Base-by-base conservation (phyloP, 2,888 invertebrate genomes). In the Autographa gamma region DNA sequence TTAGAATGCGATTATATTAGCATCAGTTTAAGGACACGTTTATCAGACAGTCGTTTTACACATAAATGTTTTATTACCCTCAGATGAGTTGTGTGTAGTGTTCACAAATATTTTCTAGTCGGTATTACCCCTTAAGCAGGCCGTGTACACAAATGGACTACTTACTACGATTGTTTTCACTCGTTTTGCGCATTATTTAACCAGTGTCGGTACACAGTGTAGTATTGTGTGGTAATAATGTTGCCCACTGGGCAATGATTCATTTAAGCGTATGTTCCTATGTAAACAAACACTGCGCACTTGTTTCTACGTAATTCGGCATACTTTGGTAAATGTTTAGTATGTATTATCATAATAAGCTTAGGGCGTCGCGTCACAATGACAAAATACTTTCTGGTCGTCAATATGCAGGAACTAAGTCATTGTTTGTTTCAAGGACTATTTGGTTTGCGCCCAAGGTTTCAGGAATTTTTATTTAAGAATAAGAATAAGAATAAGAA, bases 191-290 rank as follows among this genome's bases (percentile, higher is more conserved):
- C 70, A 76, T 75, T 81, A 73, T 73, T 77, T 79, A 75, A 77
- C 69, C 69, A 65, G 54, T 48, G 73, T 66, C 34, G 52, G 60
- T 66, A 38, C 67, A 70, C 52, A 59, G 38, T 58, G 69, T 64
- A 48, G 69, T 73, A 86, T 86, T 86, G 84, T 86, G 83, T 88
- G 85, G 74, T 83, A 85, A 83, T 84, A 69, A 76, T 64, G 61
- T 25, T 38, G 25, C 61, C 74, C 74, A 60, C 63, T 76, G 68
- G 73, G 69, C 60, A 80, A 75, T 84, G 83, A 86, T 79, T 86
- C 79, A 86, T 77, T 73, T 74, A 80, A 79, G 79, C 65, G 68
- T 74, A 68, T 79, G 68, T 77, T 72, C 59, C 69, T 74, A 76
- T 79, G 73, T 80, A 83, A 84, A 84, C 71, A 84, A 79, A 77